Conservation (phyloP, 2,113 vertebrate species). For the Tauraco erythrolophus region DNA sequence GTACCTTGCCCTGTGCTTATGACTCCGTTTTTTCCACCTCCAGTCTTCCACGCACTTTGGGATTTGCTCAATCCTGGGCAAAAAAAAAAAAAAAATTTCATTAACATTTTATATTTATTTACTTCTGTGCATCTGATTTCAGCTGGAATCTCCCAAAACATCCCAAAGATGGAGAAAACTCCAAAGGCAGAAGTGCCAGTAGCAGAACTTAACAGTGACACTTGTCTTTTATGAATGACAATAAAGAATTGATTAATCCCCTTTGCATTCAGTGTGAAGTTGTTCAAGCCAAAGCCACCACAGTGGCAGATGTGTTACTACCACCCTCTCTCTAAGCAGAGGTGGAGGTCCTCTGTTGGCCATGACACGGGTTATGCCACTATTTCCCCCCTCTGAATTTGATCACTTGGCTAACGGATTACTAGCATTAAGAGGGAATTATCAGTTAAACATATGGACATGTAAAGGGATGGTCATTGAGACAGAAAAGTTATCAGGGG, state of each 20-base stretch:
- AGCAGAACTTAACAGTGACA: not conserved
- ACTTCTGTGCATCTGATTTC: not conserved
- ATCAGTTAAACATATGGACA: not conserved
- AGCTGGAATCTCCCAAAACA: not conserved
- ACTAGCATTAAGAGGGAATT: not conserved
- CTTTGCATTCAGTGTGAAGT: not conserved
- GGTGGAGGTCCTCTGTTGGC: too few relatives aligned
- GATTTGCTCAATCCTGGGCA: too few relatives aligned
- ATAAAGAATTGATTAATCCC: not conserved
- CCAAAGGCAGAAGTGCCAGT: not conserved
- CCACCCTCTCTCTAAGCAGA: not conserved
- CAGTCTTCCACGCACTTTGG: not conserved
- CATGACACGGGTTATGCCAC: not conserved
- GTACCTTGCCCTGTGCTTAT: not conserved
- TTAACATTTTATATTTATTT: not conserved
- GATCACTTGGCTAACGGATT: not conserved
- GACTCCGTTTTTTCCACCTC: not conserved
- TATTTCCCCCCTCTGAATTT: not conserved
- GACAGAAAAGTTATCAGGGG: not conserved
- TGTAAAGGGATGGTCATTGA: rapidly evolving
- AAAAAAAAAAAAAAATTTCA: not conserved
- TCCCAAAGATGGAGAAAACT: not conserved
- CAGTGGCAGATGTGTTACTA: not conserved
- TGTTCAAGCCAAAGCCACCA: rapidly evolving
- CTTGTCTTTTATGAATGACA: not conserved